Conservation (phyloP, 2,888 invertebrate species). For the Chaitophorus viminalis region DNA sequence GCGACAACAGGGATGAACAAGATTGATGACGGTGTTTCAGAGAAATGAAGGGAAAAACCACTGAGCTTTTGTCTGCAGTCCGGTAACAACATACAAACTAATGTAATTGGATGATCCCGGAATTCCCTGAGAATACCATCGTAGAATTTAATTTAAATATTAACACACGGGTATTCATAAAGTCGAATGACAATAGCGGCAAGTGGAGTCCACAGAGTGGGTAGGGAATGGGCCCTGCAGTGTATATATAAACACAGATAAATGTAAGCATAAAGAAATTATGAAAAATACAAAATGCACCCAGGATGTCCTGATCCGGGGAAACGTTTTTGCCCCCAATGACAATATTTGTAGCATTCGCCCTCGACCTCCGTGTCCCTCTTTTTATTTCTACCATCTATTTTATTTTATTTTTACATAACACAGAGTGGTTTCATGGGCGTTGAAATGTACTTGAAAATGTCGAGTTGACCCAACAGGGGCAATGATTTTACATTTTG, state of each 20-base stretch:
- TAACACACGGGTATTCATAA: constrained; percentile 47
- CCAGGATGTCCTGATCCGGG: constrained; percentile 28
- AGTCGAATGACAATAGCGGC: constrained; percentile 28
- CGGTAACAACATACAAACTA: constrained; percentile 57
- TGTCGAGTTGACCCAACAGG: neutral
- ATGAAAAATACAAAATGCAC: constrained; percentile 30
- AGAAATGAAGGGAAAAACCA: constrained; percentile 61
- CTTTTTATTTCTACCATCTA: neutral
- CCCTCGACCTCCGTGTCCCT: neutral
- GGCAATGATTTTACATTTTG: constrained; percentile 21
- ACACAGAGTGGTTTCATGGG: constrained; percentile 1
- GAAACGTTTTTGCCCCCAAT: constrained; percentile 36
- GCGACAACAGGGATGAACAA: constrained; percentile 61
- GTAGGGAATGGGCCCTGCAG: neutral
- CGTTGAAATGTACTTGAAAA: constrained; percentile 28
- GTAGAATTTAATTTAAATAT: constrained; percentile 61
- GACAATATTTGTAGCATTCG: constrained; percentile 33
- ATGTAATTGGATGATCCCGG: constrained; percentile 61
- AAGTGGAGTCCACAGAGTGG: neutral
- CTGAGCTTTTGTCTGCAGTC: constrained; percentile 53
- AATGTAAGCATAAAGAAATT: neutral
- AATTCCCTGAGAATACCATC: constrained; percentile 41
- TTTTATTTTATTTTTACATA: neutral
- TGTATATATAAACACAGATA: neutral
- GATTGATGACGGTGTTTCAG: constrained; percentile 60